These are phyloP conservation scores for Isaurus tuberculatus DNA, from an alignment of 92 coral and sea anemone species.

Conservation along the genomic window DNA sequence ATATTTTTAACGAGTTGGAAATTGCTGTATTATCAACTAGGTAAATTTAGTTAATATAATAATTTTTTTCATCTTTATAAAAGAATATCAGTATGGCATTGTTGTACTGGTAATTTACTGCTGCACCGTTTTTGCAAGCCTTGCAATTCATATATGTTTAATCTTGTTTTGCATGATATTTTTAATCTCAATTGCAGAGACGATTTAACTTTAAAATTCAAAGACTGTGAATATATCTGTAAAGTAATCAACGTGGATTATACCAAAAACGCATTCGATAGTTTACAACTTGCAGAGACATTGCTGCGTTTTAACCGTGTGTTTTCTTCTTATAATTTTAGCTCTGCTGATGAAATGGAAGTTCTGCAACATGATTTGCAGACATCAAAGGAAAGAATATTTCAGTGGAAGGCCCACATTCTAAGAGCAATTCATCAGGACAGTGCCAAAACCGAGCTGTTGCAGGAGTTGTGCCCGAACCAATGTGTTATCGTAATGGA, in stretches of 20 bases:
- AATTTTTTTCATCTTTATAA: neutral
- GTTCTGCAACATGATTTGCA: neutral
- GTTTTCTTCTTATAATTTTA: neutral
- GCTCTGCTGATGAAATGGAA: neutral
- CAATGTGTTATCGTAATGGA: neutral
- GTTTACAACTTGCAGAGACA: neutral
- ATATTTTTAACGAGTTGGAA: neutral
- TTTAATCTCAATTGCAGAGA: neutral
- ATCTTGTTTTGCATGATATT: neutral
- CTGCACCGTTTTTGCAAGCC: neutral
- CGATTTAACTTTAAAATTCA: neutral
- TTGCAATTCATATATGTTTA: neutral
- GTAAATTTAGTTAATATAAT: neutral
- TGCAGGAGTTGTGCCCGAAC: conserved; percentile 2
- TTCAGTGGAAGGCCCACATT: conserved; percentile 40
- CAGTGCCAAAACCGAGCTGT: conserved; percentile 23
- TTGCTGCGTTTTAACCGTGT: neutral
- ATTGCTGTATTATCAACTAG: neutral
- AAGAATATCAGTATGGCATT: neutral
- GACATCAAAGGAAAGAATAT: neutral
- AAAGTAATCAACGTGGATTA: neutral
- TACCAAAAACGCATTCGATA: neutral
- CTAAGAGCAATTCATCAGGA: conserved; percentile 17
- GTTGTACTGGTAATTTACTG: neutral
- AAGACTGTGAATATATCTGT: neutral